Percentiles rank a stretch among this genome's conserved stretches.
phyloP scores from a whole-genome alignment of 2,797 vertebrate genomes.

The Poeciliopsis paucimaculata region DNA sequence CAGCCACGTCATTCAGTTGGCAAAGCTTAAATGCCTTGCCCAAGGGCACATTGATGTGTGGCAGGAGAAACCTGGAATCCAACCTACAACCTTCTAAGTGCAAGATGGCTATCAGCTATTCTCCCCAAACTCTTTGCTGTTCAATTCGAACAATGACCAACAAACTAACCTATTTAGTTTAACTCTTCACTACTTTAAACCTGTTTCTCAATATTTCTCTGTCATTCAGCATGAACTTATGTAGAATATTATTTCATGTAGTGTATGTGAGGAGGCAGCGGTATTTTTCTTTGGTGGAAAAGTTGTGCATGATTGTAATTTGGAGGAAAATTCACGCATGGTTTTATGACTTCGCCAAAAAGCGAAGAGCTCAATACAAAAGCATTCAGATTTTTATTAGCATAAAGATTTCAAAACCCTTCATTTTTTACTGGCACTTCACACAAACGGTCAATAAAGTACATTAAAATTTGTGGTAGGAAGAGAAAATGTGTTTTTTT shows the following conservation, averaged over 20 bases:
- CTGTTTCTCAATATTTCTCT: background rate
- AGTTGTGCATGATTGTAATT: background rate
- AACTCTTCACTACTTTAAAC: background rate
- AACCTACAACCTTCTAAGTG: background rate
- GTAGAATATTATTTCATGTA: background rate
- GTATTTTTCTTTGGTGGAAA: background rate
- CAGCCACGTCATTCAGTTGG: background rate
- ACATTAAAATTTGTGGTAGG: background rate
- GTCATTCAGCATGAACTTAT: background rate
- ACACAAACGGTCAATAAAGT: background rate
- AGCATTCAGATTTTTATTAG: background rate
- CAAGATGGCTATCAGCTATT: background rate
- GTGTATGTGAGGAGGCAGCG: background rate
- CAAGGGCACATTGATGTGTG: no score
- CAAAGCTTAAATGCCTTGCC: background rate
- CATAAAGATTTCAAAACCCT: background rate
- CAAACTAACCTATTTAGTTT: background rate
- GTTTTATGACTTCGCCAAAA: background rate
- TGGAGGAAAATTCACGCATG: background rate
- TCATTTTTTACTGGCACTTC: background rate
- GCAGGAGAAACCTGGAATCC: background rate
- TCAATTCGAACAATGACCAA: background rate
- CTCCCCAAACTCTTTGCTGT: background rate
- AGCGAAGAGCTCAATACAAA: background rate
- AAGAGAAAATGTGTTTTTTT: background rate